phyloP scores from a whole-genome alignment of 2,797 vertebrate species.

The Micropoecilia bifurca region DNA sequence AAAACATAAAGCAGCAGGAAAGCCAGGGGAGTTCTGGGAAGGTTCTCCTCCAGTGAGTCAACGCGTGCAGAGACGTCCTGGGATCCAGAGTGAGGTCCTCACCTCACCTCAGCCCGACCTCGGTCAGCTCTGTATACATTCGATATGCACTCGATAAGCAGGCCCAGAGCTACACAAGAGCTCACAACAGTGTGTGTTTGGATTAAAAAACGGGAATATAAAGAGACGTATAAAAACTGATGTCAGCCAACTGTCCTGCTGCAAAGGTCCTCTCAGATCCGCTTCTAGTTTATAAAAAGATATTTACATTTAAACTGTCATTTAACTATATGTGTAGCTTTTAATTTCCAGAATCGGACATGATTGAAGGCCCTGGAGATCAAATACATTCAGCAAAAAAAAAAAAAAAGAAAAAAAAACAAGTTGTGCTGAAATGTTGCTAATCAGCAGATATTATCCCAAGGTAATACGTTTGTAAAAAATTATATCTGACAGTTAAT shows the following conservation, averaged over 20 bases:
- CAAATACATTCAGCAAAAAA: slow-evolving; percentile 38
- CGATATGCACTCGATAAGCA: neutral
- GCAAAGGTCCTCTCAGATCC: slow-evolving; percentile 3
- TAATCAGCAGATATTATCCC: neutral
- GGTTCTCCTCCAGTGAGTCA: slow-evolving; percentile 44
- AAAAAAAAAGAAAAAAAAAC: no score
- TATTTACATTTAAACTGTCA: slow-evolving; percentile 26
- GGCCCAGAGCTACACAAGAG: neutral
- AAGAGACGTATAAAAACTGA: slow-evolving; percentile 20
- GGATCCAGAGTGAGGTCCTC: slow-evolving; percentile 16
- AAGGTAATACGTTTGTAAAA: neutral
- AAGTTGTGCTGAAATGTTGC: neutral
- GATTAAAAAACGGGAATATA: slow-evolving; percentile 19
- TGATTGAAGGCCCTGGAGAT: neutral
- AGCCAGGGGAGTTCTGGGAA: slow-evolving; percentile 63
- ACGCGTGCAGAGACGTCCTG: slow-evolving; percentile 23
- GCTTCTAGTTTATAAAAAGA: slow-evolving; percentile 1
- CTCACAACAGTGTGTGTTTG: slow-evolving; percentile 1
- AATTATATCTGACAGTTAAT: neutral
- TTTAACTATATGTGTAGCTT: neutral
- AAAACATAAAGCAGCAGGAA: slow-evolving; percentile 59
- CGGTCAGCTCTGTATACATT: slow-evolving; percentile 6
- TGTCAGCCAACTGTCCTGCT: slow-evolving; percentile 8
- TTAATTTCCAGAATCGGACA: neutral
- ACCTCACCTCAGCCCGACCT: slow-evolving; percentile 33